A percentile compares a stretch with the other conserved stretches of the same genome.
Conservation (phyloP, 2,888 invertebrate species). For the Ctena decussata region DNA sequence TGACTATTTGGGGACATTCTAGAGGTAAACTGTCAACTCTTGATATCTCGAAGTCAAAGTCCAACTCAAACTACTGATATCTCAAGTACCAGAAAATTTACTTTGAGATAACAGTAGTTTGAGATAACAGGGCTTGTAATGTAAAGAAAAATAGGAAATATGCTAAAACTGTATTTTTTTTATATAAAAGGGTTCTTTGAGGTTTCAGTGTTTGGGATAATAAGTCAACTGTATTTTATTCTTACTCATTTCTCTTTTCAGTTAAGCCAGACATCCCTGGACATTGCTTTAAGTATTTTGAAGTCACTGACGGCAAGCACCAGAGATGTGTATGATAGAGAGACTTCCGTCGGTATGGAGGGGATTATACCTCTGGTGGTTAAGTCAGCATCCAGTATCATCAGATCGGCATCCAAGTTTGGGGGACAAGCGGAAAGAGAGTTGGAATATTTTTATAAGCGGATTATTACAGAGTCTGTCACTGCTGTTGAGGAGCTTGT, state of each 20-base stretch:
- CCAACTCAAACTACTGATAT: no score
- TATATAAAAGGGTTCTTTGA: no score
- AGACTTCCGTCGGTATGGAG: slow-evolving; percentile 56
- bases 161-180: no score
- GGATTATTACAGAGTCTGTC: slow-evolving; percentile 55
- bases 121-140: no score
- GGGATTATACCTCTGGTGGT: slow-evolving; percentile 69
- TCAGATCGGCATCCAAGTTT: slow-evolving; percentile 64
- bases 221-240: no score
- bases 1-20: no score
- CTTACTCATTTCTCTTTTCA: slow-evolving; percentile 54
- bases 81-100: no score
- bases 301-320: slow-evolving; percentile 51
- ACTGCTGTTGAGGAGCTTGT: slow-evolving; percentile 64
- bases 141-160: no score
- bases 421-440: slow-evolving; percentile 9
- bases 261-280: slow-evolving; percentile 66
- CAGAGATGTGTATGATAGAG: slow-evolving; percentile 50
- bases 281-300: slow-evolving; percentile 64
- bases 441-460: slow-evolving; percentile 33
- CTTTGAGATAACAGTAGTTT: no score
- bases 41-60: no score
- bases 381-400: slow-evolving; percentile 74
- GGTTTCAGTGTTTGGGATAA: no score
- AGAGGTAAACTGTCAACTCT: no score